These are phyloP conservation scores for Erpornis zantholeuca DNA, from an alignment of 2,113 vertebrate species.

Conservation along the genomic window DNA sequence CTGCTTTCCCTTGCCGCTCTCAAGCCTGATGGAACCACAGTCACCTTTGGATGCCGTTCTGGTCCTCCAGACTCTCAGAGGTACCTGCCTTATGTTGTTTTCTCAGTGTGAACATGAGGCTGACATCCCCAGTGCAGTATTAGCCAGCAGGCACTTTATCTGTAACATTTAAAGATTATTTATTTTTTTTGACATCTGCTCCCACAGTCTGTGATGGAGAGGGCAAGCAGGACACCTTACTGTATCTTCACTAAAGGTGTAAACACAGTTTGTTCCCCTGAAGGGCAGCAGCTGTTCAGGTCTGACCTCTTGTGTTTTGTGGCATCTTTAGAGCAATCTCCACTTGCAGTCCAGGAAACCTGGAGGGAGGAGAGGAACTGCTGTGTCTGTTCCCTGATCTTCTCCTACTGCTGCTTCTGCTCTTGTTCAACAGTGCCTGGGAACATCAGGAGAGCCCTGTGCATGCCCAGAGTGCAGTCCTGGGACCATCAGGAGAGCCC, in stretches of 20 bases:
- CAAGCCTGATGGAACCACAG: not conserved
- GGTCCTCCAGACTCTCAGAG: not conserved
- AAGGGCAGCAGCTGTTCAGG: not conserved
- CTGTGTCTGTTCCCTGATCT: not conserved
- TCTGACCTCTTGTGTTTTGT: not conserved
- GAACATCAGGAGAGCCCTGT: not conserved
- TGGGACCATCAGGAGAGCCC: not conserved
- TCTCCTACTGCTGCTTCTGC: fast-evolving
- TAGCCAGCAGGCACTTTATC: not conserved
- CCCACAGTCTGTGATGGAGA: not conserved
- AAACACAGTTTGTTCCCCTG: not conserved
- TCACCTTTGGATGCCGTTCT: not conserved
- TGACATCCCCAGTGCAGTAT: not conserved
- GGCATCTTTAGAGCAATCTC: not conserved
- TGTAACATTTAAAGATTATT: not conserved
- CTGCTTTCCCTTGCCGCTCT: not conserved
- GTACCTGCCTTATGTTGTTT: not conserved
- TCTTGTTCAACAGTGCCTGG: not conserved
- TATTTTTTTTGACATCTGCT: not conserved
- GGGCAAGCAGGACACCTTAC: not conserved
- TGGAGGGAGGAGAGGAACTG: not conserved
- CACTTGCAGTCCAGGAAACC: not conserved
- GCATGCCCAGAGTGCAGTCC: not conserved
- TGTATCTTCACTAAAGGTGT: not conserved
- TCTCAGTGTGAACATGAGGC: not conserved